Conservation (phyloP, 1,140 invertebrate genomes). For the Armadillidium nasatum region DNA sequence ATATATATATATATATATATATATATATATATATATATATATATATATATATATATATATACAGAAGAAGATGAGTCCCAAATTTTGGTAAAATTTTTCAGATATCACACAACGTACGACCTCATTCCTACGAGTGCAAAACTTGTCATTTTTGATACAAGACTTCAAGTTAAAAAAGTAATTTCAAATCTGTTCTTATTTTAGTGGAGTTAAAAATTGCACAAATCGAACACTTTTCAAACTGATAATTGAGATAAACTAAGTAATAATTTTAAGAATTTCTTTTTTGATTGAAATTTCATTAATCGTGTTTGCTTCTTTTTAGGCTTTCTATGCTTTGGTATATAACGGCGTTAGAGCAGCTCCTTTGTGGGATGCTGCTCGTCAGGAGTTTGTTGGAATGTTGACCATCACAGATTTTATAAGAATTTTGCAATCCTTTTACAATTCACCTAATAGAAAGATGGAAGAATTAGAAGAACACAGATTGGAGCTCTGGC, state of each 20-base stretch:
- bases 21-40: neutral
- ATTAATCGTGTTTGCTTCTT: neutral
- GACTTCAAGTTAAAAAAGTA: slow-evolving; percentile 89
- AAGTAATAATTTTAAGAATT: neutral
- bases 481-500: slow-evolving; percentile 93
- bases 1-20: slow-evolving; percentile 15
- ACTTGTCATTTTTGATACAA: slow-evolving; percentile 98
- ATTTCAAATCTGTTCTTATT: neutral
- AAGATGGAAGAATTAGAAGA: slow-evolving; percentile 95
- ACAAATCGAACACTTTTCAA: neutral
- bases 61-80: slow-evolving; percentile 92
- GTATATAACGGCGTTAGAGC: slow-evolving; percentile 98
- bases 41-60: slow-evolving; percentile 47
- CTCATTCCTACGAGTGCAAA: slow-evolving; percentile 98
- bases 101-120: slow-evolving; percentile 98
- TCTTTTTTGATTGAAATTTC: neutral
- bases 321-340: slow-evolving; percentile 91
- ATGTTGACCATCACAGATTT: slow-evolving; percentile 99
- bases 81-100: slow-evolving; percentile 98
- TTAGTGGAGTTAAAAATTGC: neutral
- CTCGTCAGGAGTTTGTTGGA: slow-evolving; percentile 82
- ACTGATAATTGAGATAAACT: neutral
- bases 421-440: slow-evolving; percentile 91
- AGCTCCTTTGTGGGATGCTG: slow-evolving; percentile 94
- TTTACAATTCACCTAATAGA: slow-evolving; percentile 87